Conservation (phyloP, 1,140 invertebrate species). For the Phthorimaea operculella region DNA sequence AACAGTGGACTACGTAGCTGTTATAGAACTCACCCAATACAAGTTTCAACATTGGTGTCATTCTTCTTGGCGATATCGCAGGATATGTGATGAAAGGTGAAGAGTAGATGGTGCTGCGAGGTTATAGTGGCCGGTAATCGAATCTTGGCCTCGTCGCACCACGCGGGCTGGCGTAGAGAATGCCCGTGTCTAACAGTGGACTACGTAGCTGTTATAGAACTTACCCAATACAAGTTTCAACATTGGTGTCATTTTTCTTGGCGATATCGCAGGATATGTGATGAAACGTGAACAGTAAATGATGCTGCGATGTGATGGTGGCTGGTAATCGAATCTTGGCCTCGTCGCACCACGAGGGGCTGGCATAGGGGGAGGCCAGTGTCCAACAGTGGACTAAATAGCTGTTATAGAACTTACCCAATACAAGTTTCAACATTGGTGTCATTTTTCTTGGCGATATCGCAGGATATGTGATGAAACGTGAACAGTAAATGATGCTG, state of each 20-base stretch:
- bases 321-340: slow-evolving; percentile 87
- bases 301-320: slow-evolving; percentile 81
- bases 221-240: slow-evolving; percentile 86
- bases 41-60: slow-evolving; percentile 82
- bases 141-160: slow-evolving; percentile 93
- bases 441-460: slow-evolving; percentile 85
- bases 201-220: too few relatives aligned
- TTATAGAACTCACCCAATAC: too few relatives aligned
- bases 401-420: too few relatives aligned
- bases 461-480: slow-evolving; percentile 90
- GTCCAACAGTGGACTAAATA: slow-evolving; percentile 78
- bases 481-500: slow-evolving; percentile 89
- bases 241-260: slow-evolving; percentile 82
- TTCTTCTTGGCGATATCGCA: slow-evolving; percentile 88
- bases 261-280: slow-evolving; percentile 89
- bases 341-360: slow-evolving; percentile 87
- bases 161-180: too few relatives aligned
- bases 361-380: slow-evolving; percentile 83
- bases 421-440: slow-evolving; percentile 85
- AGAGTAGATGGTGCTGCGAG: slow-evolving; percentile 83
- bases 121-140: slow-evolving; percentile 82
- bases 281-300: slow-evolving; percentile 92
- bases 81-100: slow-evolving; percentile 90
- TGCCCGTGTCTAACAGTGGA: too few relatives aligned
- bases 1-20: too few relatives aligned